Base-by-base conservation (phyloP, 2,888 invertebrate genomes). In the Lasioglossum villosulum region DNA sequence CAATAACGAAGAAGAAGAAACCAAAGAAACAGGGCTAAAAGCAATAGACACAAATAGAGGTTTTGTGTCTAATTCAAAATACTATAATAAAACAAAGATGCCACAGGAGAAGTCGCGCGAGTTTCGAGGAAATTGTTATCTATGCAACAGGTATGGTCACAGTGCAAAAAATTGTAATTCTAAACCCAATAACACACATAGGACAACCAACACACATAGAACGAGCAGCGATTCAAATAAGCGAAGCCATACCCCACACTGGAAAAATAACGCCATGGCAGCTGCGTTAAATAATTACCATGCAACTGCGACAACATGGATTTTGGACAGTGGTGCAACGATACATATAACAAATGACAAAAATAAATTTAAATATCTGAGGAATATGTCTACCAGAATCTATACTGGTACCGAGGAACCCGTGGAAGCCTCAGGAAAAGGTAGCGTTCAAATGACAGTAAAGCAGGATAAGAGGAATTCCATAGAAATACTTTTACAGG, bases 121-220 rank as follows among this genome's bases (percentile, higher is more conserved):
- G 6, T n/a, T n/a, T 10, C 23, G n/a, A n/a, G 23, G n/a, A 56
- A 56, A 56, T 56, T 78, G 78, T 12, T 71, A 45, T 30, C 30
- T 34, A 5, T 78, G 78, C 52, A 56, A 71, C n/a, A 78, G 42
- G 42, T 4, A 12, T 27, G 78, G 78, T 23, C 71, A 78, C 39
- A n/a, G 52, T 37, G 78, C 71, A 14, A 39, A 16, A 14, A 30
- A 52, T 59, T 78, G 78, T 5, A 37, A 48, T 34, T 34, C 66
- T 23, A 76, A 48, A 19, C 2, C 66, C 48, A 45, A 34, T 34
- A 74, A 37, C 34, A 34, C 34, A 34, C 34, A 34, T 23, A n/a
- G 56, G 56, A 74, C 12, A n/a, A 19, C 16, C 14, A 10, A 8
- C 1, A 45, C 16, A 45, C 3, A 45, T 45, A 16, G 45, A 45